Percentiles rank a stretch among this genome's conserved stretches.
These are phyloP conservation scores for Matsumurasca onukii DNA, from an alignment of 1,140 invertebrate genomes.

Conservation along the genomic window DNA sequence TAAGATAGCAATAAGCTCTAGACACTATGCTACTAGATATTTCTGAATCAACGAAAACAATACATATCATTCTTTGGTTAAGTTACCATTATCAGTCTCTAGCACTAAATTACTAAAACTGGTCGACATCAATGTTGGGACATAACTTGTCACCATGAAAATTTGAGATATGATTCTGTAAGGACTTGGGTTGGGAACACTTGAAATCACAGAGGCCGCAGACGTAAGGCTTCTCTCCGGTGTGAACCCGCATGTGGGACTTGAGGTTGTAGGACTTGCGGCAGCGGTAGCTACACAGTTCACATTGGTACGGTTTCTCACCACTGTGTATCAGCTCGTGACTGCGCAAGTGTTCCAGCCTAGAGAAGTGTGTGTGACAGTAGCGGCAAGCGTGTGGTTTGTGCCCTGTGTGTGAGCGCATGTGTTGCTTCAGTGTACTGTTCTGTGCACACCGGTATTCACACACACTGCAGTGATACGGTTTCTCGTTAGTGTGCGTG, in stretches of 20 bases:
- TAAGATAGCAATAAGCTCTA: no score
- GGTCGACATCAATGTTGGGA: background rate
- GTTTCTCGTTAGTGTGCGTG: slow-evolving; percentile 59
- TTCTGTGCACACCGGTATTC: slow-evolving; percentile 65
- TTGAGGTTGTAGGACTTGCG: background rate
- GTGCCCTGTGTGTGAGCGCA: slow-evolving; percentile 24
- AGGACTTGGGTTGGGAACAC: background rate
- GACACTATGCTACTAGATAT: no score
- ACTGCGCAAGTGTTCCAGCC: slow-evolving; percentile 52
- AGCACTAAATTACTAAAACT: background rate
- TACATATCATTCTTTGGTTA: no score
- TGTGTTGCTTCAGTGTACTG: slow-evolving; percentile 47
- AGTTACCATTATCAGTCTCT: no score
- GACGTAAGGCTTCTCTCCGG: slow-evolving; percentile 17
- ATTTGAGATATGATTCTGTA: slow-evolving; percentile 15
- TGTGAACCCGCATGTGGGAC: slow-evolving; percentile 25
- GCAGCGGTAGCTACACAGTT: slow-evolving; percentile 61
- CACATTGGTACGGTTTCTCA: slow-evolving; percentile 72
- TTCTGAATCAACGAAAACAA: no score
- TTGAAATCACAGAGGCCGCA: slow-evolving; percentile 31
- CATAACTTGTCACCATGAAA: background rate
- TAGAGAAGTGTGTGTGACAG: background rate
- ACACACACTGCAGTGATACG: slow-evolving; percentile 63
- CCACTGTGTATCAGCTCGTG: slow-evolving; percentile 68
- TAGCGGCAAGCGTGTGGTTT: slow-evolving; percentile 24